Percentiles rank a stretch among this genome's conserved stretches.
Evolutionary conservation across 2,888 invertebrate species (phyloP).

Genomic region (Chrysolina americana): DNA sequence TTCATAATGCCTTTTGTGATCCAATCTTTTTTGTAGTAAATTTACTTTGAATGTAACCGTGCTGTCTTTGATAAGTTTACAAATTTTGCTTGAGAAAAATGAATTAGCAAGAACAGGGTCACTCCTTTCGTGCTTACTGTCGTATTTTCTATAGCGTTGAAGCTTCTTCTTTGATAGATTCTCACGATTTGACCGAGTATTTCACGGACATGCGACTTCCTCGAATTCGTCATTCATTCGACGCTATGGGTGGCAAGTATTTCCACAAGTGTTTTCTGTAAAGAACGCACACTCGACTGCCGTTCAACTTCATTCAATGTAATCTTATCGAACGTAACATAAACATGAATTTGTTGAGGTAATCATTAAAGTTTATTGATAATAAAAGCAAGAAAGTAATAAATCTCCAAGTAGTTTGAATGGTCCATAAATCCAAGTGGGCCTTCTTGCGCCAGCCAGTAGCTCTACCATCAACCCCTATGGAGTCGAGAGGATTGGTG

Average conservation of each 20-base stretch:
- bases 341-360: slow-evolving; percentile 57
- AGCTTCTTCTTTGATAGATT: no score
- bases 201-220: background rate
- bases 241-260: slow-evolving; percentile 29
- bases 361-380: slow-evolving; percentile 57
- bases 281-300: slow-evolving; percentile 53
- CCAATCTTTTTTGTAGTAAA: no score
- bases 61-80: no score
- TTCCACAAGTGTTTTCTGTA: slow-evolving; percentile 44
- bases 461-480: slow-evolving; percentile 1
- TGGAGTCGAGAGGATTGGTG: background rate
- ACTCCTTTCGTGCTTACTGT: no score
- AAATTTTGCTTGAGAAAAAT: no score
- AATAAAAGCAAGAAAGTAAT: slow-evolving; percentile 51
- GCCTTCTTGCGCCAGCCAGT: slow-evolving; percentile 1
- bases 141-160: no score
- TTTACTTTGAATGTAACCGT: no score
- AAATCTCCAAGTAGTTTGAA: slow-evolving; percentile 33
- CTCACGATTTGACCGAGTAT: background rate
- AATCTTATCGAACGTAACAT: slow-evolving; percentile 55
- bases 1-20: no score
- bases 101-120: no score
- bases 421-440: slow-evolving; percentile 29
- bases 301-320: slow-evolving; percentile 53
- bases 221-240: background rate